Conservation (phyloP, 1,140 invertebrate species). For the Plectrocnemia conspersa region DNA sequence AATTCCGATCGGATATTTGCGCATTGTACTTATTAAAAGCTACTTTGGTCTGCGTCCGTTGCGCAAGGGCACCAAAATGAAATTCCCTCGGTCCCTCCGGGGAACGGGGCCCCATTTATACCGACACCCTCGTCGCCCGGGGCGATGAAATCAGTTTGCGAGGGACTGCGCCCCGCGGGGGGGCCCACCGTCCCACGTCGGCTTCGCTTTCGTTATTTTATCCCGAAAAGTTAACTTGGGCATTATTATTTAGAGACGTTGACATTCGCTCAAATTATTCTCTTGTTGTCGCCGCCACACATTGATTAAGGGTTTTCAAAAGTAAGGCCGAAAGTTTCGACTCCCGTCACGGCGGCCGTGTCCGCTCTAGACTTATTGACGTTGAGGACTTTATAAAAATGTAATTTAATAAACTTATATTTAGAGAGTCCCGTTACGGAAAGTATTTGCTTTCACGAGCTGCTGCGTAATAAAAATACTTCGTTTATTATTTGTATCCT, state of each 20-base stretch:
- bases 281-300: not conserved
- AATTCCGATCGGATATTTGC: constrained; percentile 6
- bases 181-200: not conserved
- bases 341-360: not conserved
- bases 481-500: constrained; percentile 3
- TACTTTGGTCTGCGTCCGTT: not conserved
- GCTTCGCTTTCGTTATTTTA: constrained; percentile 12
- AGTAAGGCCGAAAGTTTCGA: too few species aligned
- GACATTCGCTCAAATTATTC: constrained; percentile 9
- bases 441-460: not conserved
- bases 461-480: too few species aligned
- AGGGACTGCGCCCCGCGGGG: not conserved
- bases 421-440: constrained; percentile 9
- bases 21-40: constrained; percentile 12
- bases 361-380: constrained; percentile 3
- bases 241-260: constrained; percentile 15
- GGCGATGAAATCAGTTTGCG: constrained; percentile 31
- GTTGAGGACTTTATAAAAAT: too few species aligned
- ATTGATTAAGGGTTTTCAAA: too few species aligned
- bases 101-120: constrained; percentile 25
- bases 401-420: too few species aligned
- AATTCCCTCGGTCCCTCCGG: constrained; percentile 11
- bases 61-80: constrained; percentile 1
- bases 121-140: constrained; percentile 27
- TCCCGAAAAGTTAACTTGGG: constrained; percentile 7